phyloP scores from a whole-genome alignment of 2,797 vertebrate genomes.

The Cetoscarus ocellatus region DNA sequence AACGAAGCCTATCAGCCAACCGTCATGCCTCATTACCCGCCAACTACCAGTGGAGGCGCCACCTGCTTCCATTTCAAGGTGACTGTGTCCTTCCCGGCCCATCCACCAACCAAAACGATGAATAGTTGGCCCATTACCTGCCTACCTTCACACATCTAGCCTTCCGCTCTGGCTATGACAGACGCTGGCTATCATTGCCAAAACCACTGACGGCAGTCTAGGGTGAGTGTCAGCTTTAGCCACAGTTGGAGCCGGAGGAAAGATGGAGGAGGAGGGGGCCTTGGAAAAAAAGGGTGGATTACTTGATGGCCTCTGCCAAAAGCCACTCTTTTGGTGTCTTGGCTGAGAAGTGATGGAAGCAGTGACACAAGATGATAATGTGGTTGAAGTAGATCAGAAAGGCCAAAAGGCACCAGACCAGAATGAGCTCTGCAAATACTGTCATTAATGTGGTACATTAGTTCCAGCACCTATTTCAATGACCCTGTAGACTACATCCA shows the following conservation, averaged over 20 bases:
- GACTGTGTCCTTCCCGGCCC: slow-evolving; percentile 49
- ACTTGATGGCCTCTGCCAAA: slow-evolving; percentile 63
- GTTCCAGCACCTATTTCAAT: neutral
- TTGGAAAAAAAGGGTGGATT: slow-evolving; percentile 48
- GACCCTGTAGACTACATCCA: neutral
- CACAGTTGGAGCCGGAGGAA: slow-evolving; percentile 68
- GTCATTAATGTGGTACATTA: slow-evolving; percentile 4
- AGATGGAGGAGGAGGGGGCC: slow-evolving; percentile 47
- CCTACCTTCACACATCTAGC: slow-evolving; percentile 23
- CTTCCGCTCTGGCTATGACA: slow-evolving; percentile 51
- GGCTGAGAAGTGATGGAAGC: slow-evolving; percentile 59
- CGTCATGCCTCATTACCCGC: slow-evolving; percentile 64
- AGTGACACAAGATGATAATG: slow-evolving; percentile 54
- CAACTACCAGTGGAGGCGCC: slow-evolving; percentile 66
- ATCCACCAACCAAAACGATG: slow-evolving; percentile 44
- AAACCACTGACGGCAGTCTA: slow-evolving; percentile 66
- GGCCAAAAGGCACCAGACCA: slow-evolving; percentile 36
- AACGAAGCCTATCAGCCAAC: slow-evolving; percentile 55
- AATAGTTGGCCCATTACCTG: slow-evolving; percentile 33
- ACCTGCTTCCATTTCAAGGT: slow-evolving; percentile 77
- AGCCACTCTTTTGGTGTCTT: slow-evolving; percentile 62
- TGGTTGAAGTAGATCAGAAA: slow-evolving; percentile 54
- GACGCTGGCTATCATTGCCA: slow-evolving; percentile 65
- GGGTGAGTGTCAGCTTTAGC: slow-evolving; percentile 74
- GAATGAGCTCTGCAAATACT: slow-evolving; percentile 8